These are phyloP conservation scores for Hippolais icterina DNA, from an alignment of 2,113 vertebrate species.

Conservation along the genomic window DNA sequence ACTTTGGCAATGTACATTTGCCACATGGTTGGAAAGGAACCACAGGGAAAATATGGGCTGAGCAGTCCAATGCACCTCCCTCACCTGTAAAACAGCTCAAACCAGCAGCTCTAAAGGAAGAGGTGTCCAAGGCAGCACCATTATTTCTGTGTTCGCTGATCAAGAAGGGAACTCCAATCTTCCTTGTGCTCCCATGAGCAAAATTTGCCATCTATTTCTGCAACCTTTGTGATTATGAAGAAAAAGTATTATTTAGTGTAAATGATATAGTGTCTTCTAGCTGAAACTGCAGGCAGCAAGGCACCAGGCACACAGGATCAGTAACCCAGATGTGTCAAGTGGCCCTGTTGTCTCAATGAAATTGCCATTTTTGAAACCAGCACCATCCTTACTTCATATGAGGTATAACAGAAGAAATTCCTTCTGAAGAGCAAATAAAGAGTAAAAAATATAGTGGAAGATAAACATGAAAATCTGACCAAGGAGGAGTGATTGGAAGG, in stretches of 20 bases:
- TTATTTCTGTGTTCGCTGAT: neutral
- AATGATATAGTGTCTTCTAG: neutral
- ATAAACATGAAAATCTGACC: neutral
- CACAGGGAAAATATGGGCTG: neutral
- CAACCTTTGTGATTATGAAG: neutral
- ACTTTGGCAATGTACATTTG: neutral
- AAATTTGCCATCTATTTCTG: neutral
- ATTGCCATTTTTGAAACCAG: neutral
- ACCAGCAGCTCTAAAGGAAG: neutral
- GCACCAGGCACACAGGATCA: neutral
- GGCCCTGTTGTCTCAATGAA: neutral
- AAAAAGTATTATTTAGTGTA: neutral
- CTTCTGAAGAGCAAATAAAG: neutral
- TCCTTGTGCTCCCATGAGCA: neutral
- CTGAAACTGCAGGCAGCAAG: neutral
- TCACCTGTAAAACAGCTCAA: neutral
- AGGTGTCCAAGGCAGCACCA: neutral
- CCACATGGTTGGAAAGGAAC: neutral
- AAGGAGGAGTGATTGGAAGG: neutral
- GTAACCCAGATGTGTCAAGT: neutral
- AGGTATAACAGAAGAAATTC: neutral
- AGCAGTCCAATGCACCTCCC: neutral
- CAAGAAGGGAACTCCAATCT: neutral
- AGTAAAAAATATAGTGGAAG: neutral
- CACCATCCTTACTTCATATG: rapidly evolving